Conservation (phyloP, 2,888 invertebrate species). For the Noctua janthe region DNA sequence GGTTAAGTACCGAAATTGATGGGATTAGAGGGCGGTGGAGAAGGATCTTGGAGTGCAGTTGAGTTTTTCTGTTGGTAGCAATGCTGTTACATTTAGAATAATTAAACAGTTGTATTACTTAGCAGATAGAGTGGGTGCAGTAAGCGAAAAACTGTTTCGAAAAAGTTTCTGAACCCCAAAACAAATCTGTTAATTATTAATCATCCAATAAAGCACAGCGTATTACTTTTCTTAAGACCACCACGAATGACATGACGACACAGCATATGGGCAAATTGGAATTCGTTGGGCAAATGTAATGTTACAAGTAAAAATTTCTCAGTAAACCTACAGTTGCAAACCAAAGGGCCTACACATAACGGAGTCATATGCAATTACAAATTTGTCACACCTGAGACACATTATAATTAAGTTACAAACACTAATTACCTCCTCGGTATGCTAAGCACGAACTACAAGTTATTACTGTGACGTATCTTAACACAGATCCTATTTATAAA, state of each 20-base stretch:
- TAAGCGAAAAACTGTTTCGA: neutral
- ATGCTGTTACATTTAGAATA: constrained; percentile 1
- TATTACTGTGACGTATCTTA: constrained; percentile 34
- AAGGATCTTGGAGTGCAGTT: constrained; percentile 33
- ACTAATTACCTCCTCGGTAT: constrained; percentile 44
- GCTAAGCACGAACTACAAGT: constrained; percentile 31
- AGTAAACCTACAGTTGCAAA: neutral
- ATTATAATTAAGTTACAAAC: constrained; percentile 44
- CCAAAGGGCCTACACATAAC: constrained; percentile 21
- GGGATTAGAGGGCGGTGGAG: constrained; percentile 12
- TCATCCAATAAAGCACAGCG: neutral
- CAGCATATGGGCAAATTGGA: neutral
- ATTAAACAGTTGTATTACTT: neutral
- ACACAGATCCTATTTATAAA: constrained; percentile 37
- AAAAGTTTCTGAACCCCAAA: neutral
- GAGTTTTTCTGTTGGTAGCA: constrained; percentile 5
- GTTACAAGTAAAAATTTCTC: neutral
- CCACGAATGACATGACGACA: neutral
- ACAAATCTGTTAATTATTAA: neutral
- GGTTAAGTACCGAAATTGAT: constrained; percentile 60
- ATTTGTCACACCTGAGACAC: constrained; percentile 52
- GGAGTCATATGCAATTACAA: constrained; percentile 41
- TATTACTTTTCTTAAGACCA: neutral
- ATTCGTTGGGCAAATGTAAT: neutral
- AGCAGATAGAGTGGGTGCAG: neutral